A percentile compares a stretch with the other conserved stretches of the same genome.
Conservation (phyloP, 2,888 invertebrate species). For the Torymus aiolomorphi region DNA sequence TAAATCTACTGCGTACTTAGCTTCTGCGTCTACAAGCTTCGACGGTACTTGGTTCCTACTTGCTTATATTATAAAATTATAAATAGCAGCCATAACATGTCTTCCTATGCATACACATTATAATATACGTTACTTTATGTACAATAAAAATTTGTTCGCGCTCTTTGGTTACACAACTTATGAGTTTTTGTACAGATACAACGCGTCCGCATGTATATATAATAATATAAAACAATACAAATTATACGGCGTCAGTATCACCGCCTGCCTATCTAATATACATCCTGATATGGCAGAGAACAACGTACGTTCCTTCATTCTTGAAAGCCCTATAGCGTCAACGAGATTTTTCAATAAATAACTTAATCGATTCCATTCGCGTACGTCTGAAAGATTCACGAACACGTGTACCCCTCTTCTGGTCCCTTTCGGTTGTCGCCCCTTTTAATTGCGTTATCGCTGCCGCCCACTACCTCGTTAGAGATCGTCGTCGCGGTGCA, state of each 20-base stretch:
- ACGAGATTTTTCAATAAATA: conserved; percentile 34
- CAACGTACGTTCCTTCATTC: conserved; percentile 21
- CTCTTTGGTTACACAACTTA: conserved; percentile 52
- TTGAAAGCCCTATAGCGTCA: not conserved
- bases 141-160: conserved; percentile 48
- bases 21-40: conserved; percentile 17
- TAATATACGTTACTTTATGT: conserved; percentile 36
- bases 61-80: conserved; percentile 21
- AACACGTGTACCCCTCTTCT: not conserved
- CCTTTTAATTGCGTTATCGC: conserved; percentile 16
- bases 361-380: conserved; percentile 7
- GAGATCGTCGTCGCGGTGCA: conserved; percentile 40
- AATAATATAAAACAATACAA: conserved; percentile 17
- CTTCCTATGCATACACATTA: conserved; percentile 24
- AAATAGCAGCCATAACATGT: conserved; percentile 46
- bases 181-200: conserved; percentile 43
- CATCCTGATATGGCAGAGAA: not conserved
- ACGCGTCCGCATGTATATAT: conserved; percentile 1
- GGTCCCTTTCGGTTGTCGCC: conserved; percentile 13
- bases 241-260: no score
- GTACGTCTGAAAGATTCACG: conserved; percentile 13
- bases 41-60: conserved; percentile 24
- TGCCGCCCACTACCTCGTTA: conserved; percentile 14
- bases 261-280: not conserved
- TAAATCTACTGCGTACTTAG: not conserved